Conservation (phyloP, 1,140 invertebrate species). For the Drosophila ananassae region DNA sequence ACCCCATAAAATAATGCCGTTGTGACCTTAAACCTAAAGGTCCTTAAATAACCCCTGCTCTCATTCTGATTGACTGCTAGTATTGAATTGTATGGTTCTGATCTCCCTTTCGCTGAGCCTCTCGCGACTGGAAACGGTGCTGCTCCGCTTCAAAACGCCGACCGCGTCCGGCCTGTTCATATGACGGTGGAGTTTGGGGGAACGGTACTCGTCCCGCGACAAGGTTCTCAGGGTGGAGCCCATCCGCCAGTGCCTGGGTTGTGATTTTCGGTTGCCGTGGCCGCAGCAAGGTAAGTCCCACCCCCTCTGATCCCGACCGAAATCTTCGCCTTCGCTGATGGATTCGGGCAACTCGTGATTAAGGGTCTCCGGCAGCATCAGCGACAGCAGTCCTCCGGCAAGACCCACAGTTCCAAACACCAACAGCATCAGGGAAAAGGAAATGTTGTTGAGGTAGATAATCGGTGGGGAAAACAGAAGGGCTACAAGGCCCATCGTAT, state of each 20-base stretch:
- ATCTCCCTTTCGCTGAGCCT: constrained; percentile 13
- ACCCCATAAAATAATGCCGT: background rate
- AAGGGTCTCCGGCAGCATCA: constrained; percentile 93
- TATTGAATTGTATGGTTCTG: constrained; percentile 9
- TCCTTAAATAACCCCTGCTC: too few relatives aligned
- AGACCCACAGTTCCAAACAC: constrained; percentile 91
- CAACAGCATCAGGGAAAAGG: constrained; percentile 88
- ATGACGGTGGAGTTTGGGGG: constrained; percentile 32
- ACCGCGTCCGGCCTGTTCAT: background rate
- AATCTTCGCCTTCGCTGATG: constrained; percentile 92
- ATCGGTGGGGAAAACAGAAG: constrained; percentile 93
- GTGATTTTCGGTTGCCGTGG: constrained; percentile 1
- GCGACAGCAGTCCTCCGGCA: constrained; percentile 88
- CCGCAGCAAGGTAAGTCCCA: constrained; percentile 90
- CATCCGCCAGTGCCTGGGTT: constrained; percentile 32
- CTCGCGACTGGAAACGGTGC: too few relatives aligned
- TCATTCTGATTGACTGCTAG: background rate
- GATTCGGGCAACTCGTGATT: constrained; percentile 93
- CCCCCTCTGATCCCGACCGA: constrained; percentile 90
- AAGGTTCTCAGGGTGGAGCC: constrained; percentile 63
- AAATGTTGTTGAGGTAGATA: constrained; percentile 90
- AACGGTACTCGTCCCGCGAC: constrained; percentile 86
- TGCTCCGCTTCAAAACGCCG: background rate
- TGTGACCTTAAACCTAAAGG: too few relatives aligned
- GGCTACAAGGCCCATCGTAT: constrained; percentile 93